A percentile compares a stretch with the other conserved stretches of the same genome.
phyloP scores from a whole-genome alignment of 2,888 invertebrate genomes.

The Phragmatobia fuliginosa region DNA sequence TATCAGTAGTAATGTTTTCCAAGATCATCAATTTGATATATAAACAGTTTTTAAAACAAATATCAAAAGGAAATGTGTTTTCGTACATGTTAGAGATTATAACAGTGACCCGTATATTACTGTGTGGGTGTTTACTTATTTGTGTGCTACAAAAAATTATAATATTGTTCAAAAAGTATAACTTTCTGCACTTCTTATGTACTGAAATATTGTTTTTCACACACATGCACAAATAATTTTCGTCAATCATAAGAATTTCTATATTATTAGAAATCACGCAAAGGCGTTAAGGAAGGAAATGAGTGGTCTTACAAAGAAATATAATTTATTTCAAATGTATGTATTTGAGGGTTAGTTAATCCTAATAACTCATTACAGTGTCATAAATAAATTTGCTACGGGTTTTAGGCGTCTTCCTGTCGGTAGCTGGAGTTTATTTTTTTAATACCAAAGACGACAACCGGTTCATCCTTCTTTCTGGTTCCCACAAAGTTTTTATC shows the following conservation, averaged over 20 bases:
- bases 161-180: neutral
- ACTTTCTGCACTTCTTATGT: neutral
- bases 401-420: slow-evolving; percentile 45
- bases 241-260: neutral
- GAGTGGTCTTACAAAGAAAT: slow-evolving; percentile 27
- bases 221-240: neutral
- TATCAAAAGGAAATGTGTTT: neutral
- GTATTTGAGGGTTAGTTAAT: slow-evolving; percentile 29
- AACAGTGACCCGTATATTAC: neutral
- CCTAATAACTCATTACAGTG: slow-evolving; percentile 44
- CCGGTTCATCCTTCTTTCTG: slow-evolving; percentile 33
- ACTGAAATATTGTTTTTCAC: neutral
- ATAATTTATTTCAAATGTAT: slow-evolving; percentile 38
- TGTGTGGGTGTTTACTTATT: neutral
- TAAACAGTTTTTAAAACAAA: neutral
- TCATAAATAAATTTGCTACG: slow-evolving; percentile 43
- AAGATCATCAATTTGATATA: neutral
- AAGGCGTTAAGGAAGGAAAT: slow-evolving; percentile 10
- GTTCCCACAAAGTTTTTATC: slow-evolving; percentile 52
- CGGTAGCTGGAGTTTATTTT: slow-evolving; percentile 38
- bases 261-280: neutral
- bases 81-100: neutral
- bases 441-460: slow-evolving; percentile 36
- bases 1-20: neutral
- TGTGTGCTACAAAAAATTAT: neutral